Base-by-base conservation (phyloP, 2,113 vertebrate species). In the Leucopsar rothschildi region DNA sequence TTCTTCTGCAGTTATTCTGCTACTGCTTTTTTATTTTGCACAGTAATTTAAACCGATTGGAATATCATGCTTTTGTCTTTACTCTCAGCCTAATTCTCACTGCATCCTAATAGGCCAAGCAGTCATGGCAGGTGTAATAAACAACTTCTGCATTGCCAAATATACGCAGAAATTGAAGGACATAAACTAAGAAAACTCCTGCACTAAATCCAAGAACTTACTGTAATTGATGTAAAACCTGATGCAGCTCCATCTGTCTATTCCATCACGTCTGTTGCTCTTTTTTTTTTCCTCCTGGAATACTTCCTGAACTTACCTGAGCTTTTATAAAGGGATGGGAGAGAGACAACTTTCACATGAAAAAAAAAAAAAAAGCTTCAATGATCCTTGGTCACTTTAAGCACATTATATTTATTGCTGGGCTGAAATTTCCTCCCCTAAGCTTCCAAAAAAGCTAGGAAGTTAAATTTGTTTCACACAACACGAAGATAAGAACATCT, bases 21-120 rank as follows among this genome's bases (percentile, higher is more conserved):
- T 45, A 33, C 22, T 72, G 11, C 21, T 80, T 89, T 68, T 90
- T 73, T 73, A 29, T 90, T 93, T 77, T 56, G 75, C 6, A 9
- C 75, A 96, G 71, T 88, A 93, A 85, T 81, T 83, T 75, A 92
- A 90, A 82, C 60, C 71, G 57, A 47, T 17, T 91, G 82, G 79
- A 96, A 91, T 72, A 79, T 37, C 17, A 61, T 29, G 28, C 11
- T 69, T 78, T 64, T 82, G 50, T 90, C 64, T 94, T 70, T 78
- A 89, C 80, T 95, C 92, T 52, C 71, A 50, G 60, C 28, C 56
- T 96, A 96, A 97, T 97, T 97, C 88, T 97, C 91, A 84, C 93
- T 87, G 66, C 91, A 96, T 96, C 66, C 60, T 94, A 94, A 97
- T 66, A 93, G 89, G 66, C 63, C 77, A 84, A 92, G 57, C 23